These are phyloP conservation scores for Caenorhabditis becei DNA, from an alignment of 2,888 invertebrate species.

Conservation along the genomic window DNA sequence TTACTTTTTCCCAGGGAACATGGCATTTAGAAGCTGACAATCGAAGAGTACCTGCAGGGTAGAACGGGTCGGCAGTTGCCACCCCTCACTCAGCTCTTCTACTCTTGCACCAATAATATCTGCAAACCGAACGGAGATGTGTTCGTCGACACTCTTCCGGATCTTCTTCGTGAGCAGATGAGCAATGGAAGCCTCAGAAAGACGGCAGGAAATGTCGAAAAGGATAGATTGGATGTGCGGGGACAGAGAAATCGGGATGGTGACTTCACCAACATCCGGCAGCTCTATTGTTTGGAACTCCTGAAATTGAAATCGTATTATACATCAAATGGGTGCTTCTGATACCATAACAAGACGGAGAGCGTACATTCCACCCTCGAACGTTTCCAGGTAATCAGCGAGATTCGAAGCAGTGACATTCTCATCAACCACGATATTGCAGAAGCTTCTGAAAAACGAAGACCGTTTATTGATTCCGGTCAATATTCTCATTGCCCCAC, in stretches of 20 bases:
- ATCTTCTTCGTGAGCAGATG: slow-evolving; percentile 65
- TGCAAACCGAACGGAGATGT: slow-evolving; percentile 24
- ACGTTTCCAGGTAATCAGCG: slow-evolving; percentile 48
- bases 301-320: slow-evolving; percentile 18
- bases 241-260: slow-evolving; percentile 62
- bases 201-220: slow-evolving; percentile 46
- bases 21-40: slow-evolving; percentile 47
- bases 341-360: slow-evolving; percentile 51
- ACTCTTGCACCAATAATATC: slow-evolving; percentile 55
- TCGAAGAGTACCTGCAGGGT: slow-evolving; percentile 57
- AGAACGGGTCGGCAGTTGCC: slow-evolving; percentile 54
- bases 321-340: not conserved
- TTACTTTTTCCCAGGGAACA: slow-evolving; percentile 63
- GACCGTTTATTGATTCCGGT: no score
- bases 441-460: slow-evolving; percentile 47
- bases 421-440: slow-evolving; percentile 39
- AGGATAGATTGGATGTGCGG: slow-evolving; percentile 55
- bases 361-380: slow-evolving; percentile 59
- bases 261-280: slow-evolving; percentile 64
- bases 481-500: not conserved
- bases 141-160: slow-evolving; percentile 38
- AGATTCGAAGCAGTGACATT: slow-evolving; percentile 39
- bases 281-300: slow-evolving; percentile 66
- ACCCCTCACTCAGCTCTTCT: slow-evolving; percentile 33
- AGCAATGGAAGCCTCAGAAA: slow-evolving; percentile 59